phyloP scores from a whole-genome alignment of 2,888 invertebrate genomes.

The Metellina segmentata region DNA sequence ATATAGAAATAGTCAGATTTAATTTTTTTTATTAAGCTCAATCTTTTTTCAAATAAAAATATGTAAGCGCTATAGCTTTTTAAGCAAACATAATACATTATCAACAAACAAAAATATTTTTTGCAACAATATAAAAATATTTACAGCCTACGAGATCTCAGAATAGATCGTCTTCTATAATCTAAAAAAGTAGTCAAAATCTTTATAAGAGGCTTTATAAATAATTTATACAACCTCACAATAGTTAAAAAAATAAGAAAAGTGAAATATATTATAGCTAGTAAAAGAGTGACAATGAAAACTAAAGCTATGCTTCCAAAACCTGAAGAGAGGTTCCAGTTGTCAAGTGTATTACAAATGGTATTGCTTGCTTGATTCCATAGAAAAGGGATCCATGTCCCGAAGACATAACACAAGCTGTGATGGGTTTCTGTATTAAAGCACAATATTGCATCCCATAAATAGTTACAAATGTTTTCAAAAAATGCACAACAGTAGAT shows the following conservation, averaged over 20 bases:
- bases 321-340: slow-evolving; percentile 56
- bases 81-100: neutral
- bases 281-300: slow-evolving; percentile 33
- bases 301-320: slow-evolving; percentile 62
- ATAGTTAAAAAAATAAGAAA: slow-evolving; percentile 66
- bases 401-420: slow-evolving; percentile 42
- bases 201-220: slow-evolving; percentile 69
- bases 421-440: slow-evolving; percentile 45
- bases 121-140: neutral
- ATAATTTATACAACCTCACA: slow-evolving; percentile 68
- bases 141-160: slow-evolving; percentile 59
- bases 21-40: slow-evolving; percentile 24
- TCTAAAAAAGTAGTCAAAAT: slow-evolving; percentile 62
- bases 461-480: slow-evolving; percentile 31
- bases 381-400: slow-evolving; percentile 39
- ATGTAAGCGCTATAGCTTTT: neutral
- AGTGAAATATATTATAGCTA: slow-evolving; percentile 62
- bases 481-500: slow-evolving; percentile 11
- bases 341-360: slow-evolving; percentile 10
- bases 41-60: neutral
- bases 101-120: slow-evolving; percentile 16
- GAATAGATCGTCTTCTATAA: slow-evolving; percentile 63
- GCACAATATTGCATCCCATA: slow-evolving; percentile 57
- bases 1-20: too few relatives aligned
- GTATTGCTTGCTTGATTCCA: slow-evolving; percentile 13